Percentiles rank a stretch among this genome's conserved stretches.
phyloP scores from a whole-genome alignment of 2,888 invertebrate genomes.

The Chalcis sispes region DNA sequence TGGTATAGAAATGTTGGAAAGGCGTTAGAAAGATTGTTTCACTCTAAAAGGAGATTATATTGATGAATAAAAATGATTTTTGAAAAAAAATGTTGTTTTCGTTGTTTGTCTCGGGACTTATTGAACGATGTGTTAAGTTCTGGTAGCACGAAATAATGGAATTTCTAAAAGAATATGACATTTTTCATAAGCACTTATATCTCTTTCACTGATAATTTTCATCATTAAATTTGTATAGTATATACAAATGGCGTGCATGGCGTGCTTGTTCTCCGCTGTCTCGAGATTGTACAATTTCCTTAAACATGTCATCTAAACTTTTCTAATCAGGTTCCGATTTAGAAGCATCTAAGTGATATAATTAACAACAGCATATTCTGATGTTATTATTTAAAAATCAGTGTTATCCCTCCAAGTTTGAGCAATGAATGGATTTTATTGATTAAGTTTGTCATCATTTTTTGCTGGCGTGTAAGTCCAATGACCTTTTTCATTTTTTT shows the following conservation, averaged over 20 bases:
- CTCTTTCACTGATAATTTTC: conserved; percentile 38
- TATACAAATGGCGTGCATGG: too few species aligned
- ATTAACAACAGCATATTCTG: conserved; percentile 28
- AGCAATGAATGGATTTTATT: conserved; percentile 22
- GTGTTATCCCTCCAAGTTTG: conserved; percentile 29
- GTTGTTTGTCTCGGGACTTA: too few species aligned
- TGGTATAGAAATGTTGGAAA: too few species aligned
- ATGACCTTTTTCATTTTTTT: conserved; percentile 27
- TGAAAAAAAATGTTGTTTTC: too few species aligned
- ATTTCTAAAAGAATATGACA: conserved; percentile 38
- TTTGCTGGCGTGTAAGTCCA: conserved; percentile 14
- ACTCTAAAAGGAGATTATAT: too few species aligned
- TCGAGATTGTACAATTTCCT: conserved; percentile 20
- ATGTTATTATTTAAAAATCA: conserved; percentile 36
- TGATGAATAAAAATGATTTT: too few species aligned
- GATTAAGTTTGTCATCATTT: conserved; percentile 20
- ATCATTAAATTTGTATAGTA: conserved; percentile 44
- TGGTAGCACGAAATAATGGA: conserved; percentile 42
- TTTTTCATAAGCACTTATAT: conserved; percentile 19
- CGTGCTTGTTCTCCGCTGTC: conserved; percentile 32
- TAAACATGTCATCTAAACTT: conserved; percentile 32
- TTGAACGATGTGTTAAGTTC: too few species aligned
- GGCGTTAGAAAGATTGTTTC: too few species aligned
- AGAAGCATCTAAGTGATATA: conserved; percentile 35
- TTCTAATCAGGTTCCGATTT: conserved; percentile 33